Base-by-base conservation (phyloP, 2,888 invertebrate species). In the Napeogenes sylphis region DNA sequence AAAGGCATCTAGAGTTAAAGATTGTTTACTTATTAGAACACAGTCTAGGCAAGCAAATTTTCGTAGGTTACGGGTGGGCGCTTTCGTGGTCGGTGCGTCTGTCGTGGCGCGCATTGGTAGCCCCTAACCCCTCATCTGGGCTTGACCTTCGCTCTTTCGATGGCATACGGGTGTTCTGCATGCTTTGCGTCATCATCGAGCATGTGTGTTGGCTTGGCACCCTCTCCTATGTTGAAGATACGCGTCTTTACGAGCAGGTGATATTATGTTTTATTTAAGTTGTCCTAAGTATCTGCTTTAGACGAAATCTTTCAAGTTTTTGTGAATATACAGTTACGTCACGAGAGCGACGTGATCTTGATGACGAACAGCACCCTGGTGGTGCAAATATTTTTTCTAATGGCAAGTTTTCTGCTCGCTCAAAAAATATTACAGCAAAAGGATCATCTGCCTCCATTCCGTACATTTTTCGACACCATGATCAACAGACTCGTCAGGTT, bases 381-480 rank as follows among this genome's bases (percentile, higher is more conserved):
- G 73, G 90, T 90, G 72, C 90, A 90, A 76, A 80, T 87, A 63
- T 90, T 90, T 82, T 89, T 90, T 79, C 75, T 88, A 46, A 87
- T 90, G 88, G 83, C 89, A 2, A 82, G 84, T 60, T 90, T 90
- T 78, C 81, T 90, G 68, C 80, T 90, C 64, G 87, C 89, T 2
- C 84, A 87, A 77, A 90, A 90, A 75, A 71, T 88, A 70, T 79
- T 90, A 67, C 76, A 75, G 70, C 79, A 82, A 33, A 72, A 77
- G 4, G 72, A 76, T 12, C 73, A 75, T 2, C 67, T 68, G 13
- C 70, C 70, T 35, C 67, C 75, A 0, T n/a, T 82, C n/a, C 66
- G 73, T 51, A 87, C 84, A n/a, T 84, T 87, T 77, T 65, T 74
- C 32, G 75, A 77, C 12, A 88, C 86, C 46, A 84, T 90, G 82